Evolutionary conservation across 2,113 vertebrate species (phyloP).

Genomic region (Muntiacus reevesi): DNA sequence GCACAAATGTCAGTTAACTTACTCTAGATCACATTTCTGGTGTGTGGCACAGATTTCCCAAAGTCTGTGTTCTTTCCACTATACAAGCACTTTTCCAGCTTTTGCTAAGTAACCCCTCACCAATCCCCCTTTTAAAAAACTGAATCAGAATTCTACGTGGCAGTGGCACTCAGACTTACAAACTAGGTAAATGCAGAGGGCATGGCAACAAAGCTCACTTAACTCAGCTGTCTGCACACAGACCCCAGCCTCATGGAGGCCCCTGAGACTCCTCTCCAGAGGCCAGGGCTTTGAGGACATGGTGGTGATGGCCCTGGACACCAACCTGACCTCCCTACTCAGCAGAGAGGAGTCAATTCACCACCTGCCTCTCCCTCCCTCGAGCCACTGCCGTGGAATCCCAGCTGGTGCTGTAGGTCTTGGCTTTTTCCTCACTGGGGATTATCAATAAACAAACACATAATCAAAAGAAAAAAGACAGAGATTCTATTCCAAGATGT

Average conservation of each 20-base stretch:
- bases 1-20: background rate
- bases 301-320: accelerated
- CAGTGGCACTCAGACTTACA: background rate
- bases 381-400: accelerated
- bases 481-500: background rate
- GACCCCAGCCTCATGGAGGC: background rate
- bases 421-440: background rate
- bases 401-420: background rate
- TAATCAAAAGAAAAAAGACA: background rate
- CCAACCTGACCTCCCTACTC: background rate
- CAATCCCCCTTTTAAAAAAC: background rate
- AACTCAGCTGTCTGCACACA: background rate
- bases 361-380: accelerated
- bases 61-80: background rate
- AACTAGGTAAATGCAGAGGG: background rate
- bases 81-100: background rate
- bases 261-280: background rate
- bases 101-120: background rate
- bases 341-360: background rate
- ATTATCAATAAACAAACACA: background rate
- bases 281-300: accelerated
- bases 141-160: background rate
- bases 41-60: background rate
- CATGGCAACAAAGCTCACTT: accelerated
- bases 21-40: background rate